phyloP scores from a whole-genome alignment of 2,888 invertebrate genomes.

The Lingula anatina region DNA sequence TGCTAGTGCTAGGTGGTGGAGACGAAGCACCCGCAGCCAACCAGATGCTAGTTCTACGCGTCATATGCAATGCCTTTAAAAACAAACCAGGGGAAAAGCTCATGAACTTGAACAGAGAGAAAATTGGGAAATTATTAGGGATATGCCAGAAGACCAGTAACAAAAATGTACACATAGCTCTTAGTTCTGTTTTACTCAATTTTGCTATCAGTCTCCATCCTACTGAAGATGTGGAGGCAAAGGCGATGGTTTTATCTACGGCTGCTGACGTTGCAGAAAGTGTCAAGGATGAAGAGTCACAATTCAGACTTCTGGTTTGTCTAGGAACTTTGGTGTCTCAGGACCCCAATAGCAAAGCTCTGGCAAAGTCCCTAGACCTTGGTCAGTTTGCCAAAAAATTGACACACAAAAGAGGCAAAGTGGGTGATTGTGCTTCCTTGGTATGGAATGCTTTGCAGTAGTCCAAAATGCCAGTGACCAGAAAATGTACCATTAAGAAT shows the following conservation, averaged over 20 bases:
- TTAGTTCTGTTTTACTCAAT: constrained; percentile 70
- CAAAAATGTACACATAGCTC: constrained; percentile 64
- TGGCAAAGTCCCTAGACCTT: constrained; percentile 38
- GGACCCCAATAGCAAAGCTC: constrained; percentile 32
- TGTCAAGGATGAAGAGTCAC: constrained; percentile 64
- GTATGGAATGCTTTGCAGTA: no score
- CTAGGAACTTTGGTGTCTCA: constrained; percentile 65
- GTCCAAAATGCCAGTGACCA: no score
- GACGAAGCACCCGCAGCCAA: constrained; percentile 19
- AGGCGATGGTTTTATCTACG: constrained; percentile 30
- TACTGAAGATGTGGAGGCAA: constrained; percentile 28
- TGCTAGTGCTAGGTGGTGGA: constrained; percentile 12
- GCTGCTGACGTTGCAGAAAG: constrained; percentile 18
- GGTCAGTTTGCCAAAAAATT: constrained; percentile 16
- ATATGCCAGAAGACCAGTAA: constrained; percentile 23
- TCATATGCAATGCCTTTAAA: constrained; percentile 74
- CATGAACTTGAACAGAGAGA: constrained; percentile 25
- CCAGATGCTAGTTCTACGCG: constrained; percentile 55
- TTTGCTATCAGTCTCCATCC: constrained; percentile 57
- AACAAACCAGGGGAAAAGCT: constrained; percentile 55
- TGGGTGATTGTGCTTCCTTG: constrained; percentile 1
- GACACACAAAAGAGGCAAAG: no score
- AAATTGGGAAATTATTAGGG: constrained; percentile 24
- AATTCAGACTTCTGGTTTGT: constrained; percentile 71
- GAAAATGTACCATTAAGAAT: no score